Base-by-base conservation (phyloP, 2,797 vertebrate genomes). In the Smutsia temminckii region DNA sequence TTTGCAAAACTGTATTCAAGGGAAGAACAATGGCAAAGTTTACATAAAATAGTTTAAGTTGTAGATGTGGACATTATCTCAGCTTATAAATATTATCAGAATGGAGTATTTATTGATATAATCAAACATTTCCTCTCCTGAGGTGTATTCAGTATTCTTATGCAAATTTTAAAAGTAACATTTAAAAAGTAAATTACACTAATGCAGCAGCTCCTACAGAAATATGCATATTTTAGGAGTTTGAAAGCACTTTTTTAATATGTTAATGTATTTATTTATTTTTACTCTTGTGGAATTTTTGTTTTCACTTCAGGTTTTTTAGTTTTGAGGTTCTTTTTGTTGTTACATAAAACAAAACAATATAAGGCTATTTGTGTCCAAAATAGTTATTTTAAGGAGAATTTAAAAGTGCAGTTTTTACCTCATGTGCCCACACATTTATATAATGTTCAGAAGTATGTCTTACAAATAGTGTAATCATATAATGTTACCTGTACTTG, bases 351-450 rank as follows among this genome's bases (percentile, higher is more conserved):
- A 85, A 72, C 90, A 79, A 96, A 94, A 83, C 14, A 64, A 34
- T 55, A 49, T 66, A 55, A 87, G 78, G 64, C 63, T 74, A 20
- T 86, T 51, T 92, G 42, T 93, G n/a, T 69, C 57, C 37, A 83
- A 95, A 81, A n/a, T 66, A 92, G 63, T 61, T 78, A 79, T 84
- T 96, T 94, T 75, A 93, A 69, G 72, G 89, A 95, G 46, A 79
- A 75, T 86, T 89, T 27, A 85, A 80, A 85, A 74, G 37, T 72
- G 10, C 77, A 57, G 11, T 78, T 91, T 95, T 94, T 95, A 71
- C 77, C n/a, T 91, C 34, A 17, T 64, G 1, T 96, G 49, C 59
- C n/a, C 66, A 77, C 23, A 75, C 23, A 18, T 93, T 86, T 79
- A 77, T 13, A 40, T 79, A 53, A 51, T 86, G 23, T 42, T 83